Evolutionary conservation across 2,113 vertebrate genomes (phyloP).

Genomic region (Triplophysa rosa): DNA sequence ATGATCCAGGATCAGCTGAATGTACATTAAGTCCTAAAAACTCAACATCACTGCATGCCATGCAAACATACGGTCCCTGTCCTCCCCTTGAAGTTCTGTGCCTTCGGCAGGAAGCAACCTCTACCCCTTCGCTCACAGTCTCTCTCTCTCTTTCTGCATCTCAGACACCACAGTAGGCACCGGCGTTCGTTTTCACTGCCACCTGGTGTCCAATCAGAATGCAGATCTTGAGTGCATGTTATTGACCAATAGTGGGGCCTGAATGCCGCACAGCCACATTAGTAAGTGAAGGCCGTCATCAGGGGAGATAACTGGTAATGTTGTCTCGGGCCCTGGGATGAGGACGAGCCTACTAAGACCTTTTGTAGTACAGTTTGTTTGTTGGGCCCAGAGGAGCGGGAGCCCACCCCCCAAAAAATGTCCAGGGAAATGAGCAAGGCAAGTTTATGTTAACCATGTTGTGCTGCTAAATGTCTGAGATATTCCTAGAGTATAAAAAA

Average conservation of each 20-base stretch:
- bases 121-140: constrained; percentile 45
- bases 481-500: neutral
- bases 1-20: constrained; percentile 42
- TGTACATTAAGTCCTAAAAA: constrained; percentile 25
- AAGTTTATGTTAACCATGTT: too few species aligned
- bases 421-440: too few species aligned
- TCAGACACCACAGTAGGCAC: constrained; percentile 56
- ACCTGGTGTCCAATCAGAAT: constrained; percentile 59
- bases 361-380: too few species aligned
- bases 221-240: constrained; percentile 18
- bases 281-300: too few species aligned
- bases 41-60: constrained; percentile 43
- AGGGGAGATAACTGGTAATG: too few species aligned
- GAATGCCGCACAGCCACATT: neutral
- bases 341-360: too few species aligned
- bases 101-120: constrained; percentile 63
- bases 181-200: constrained; percentile 55
- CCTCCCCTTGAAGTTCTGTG: constrained; percentile 56
- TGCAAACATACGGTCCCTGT: constrained; percentile 45
- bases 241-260: constrained; percentile 48
- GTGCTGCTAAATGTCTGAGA: constrained; percentile 8
- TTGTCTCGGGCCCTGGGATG: too few species aligned
- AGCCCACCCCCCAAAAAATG: too few species aligned
- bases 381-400: too few species aligned
- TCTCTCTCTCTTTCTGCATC: constrained; percentile 54